Base-by-base conservation (phyloP, 53 echinoderm and acorn worm genomes). In the Hippasteria phrygiana region DNA sequence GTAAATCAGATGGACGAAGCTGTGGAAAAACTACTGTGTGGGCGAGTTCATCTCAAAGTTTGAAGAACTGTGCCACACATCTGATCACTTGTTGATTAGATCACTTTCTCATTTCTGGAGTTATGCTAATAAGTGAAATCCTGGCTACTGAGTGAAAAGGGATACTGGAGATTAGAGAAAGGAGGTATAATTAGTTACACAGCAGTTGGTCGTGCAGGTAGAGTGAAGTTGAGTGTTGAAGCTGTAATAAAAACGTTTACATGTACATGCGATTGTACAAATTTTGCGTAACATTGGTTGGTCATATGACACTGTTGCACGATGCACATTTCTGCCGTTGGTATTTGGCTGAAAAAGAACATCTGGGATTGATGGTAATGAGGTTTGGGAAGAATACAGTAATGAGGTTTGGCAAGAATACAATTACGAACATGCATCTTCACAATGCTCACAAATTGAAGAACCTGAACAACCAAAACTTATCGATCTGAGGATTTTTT, bases 331-430 rank as follows among this genome's bases (percentile, higher is more conserved):
- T 34, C 67, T 4, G 67, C 13, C 2, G 32, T 10, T 59, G 54
- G 40, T 13, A 8, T 43, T 65, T 39, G 29, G 64, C 81, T 81
- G 81, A 34, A 81, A 81, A 43, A 81, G 39, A 81, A 81, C 81
- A 81, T 65, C 63, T 81, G 62, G 24, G 63, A 64, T 64, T 64
- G 43, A 45, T 81, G 63, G 43, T 65, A 63, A 64, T 43, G 43
- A 64, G 65, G 43, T 42, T 81, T 65, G 64, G 26, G 17, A 18
- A 81, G 31, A 63, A 64, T 65, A 64, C 29, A 27, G 41, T 10
- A 27, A 22, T 24, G 81, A 45, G 13, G 64, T 18, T 7, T 24
- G 53, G 26, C 28, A 48, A 34, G 20, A 76, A 76, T 24, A 50
- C 48, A 24, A 51, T 26, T 35, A 29, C 29, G 34, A 29, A 75